Conservation (phyloP, 1,140 invertebrate species). For the Drosophila tristis region DNA sequence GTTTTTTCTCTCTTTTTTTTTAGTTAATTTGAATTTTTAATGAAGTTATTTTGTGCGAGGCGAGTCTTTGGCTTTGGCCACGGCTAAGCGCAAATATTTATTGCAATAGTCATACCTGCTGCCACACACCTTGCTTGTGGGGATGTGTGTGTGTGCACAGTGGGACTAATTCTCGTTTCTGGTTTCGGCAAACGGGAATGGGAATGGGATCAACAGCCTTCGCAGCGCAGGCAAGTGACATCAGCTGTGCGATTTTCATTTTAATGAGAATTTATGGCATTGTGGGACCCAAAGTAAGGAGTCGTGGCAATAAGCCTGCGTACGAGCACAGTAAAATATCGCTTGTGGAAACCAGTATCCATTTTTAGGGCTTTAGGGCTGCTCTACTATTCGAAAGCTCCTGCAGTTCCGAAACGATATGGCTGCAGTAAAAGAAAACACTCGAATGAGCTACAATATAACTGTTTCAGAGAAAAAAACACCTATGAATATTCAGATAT, state of each 20-base stretch:
- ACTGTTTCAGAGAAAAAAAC: too few relatives aligned
- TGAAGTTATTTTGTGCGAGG: slow-evolving; percentile 69
- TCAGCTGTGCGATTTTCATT: slow-evolving; percentile 14
- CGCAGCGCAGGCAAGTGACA: slow-evolving; percentile 35
- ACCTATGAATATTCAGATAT: too few relatives aligned
- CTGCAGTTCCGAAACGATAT: too few relatives aligned
- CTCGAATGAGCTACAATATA: too few relatives aligned
- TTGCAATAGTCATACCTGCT: slow-evolving; percentile 71
- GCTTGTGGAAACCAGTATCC: too few relatives aligned
- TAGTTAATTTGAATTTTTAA: slow-evolving; percentile 78
- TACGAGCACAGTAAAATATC: too few relatives aligned
- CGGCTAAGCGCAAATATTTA: slow-evolving; percentile 76
- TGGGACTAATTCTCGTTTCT: slow-evolving; percentile 40
- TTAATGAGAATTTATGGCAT: slow-evolving; percentile 24
- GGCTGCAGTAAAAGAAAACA: too few relatives aligned
- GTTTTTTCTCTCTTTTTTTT: slow-evolving; percentile 8
- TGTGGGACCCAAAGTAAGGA: slow-evolving; percentile 17
- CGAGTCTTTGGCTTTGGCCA: slow-evolving; percentile 44
- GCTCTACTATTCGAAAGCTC: too few relatives aligned
- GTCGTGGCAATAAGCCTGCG: neutral
- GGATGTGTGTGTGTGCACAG: slow-evolving; percentile 14
- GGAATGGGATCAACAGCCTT: slow-evolving; percentile 47
- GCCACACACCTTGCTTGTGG: slow-evolving; percentile 25
- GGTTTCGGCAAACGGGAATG: slow-evolving; percentile 47
- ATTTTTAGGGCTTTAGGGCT: too few relatives aligned